A percentile compares a stretch with the other conserved stretches of the same genome.
These are phyloP conservation scores for Aldrovandia affinis DNA, from an alignment of 2,797 vertebrate species.

Conservation along the genomic window DNA sequence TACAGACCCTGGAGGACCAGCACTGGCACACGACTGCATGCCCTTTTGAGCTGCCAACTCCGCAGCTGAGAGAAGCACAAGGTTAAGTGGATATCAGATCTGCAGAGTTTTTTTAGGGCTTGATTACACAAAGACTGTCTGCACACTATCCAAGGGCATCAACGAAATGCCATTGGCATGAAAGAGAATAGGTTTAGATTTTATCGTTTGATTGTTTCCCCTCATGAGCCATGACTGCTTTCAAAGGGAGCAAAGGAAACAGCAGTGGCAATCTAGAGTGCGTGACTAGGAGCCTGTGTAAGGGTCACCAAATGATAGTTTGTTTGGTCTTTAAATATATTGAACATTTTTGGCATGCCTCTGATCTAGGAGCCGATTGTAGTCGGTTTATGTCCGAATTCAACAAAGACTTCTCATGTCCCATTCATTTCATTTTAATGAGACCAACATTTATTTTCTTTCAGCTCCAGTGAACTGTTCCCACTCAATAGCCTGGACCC, in stretches of 20 bases:
- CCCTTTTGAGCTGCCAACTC: not conserved
- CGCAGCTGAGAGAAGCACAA: not conserved
- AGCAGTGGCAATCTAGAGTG: constrained; percentile 3
- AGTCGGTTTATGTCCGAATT: constrained; percentile 13
- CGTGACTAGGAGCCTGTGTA: not conserved
- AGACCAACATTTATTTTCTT: constrained; percentile 9
- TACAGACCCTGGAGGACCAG: constrained; percentile 15
- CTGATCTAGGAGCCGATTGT: not conserved
- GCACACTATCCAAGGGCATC: not conserved
- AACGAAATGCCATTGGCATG: not conserved
- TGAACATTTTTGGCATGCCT: constrained; percentile 13
- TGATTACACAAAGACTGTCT: not conserved
- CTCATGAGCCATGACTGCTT: not conserved
- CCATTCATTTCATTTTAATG: constrained; percentile 15
- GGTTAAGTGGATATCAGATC: not conserved
- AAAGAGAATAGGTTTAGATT: constrained; percentile 8
- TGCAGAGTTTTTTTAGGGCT: not conserved
- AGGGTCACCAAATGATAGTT: constrained; percentile 16
- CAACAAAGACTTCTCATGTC: not conserved
- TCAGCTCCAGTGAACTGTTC: constrained; percentile 4
- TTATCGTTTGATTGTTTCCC: constrained; percentile 31
- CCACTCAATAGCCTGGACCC: not conserved
- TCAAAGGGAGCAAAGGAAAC: constrained; percentile 2
- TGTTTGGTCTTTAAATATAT: constrained; percentile 22
- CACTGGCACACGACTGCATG: not conserved